These are phyloP conservation scores for Orchestes rusci DNA, from an alignment of 2,888 invertebrate species.

Conservation along the genomic window DNA sequence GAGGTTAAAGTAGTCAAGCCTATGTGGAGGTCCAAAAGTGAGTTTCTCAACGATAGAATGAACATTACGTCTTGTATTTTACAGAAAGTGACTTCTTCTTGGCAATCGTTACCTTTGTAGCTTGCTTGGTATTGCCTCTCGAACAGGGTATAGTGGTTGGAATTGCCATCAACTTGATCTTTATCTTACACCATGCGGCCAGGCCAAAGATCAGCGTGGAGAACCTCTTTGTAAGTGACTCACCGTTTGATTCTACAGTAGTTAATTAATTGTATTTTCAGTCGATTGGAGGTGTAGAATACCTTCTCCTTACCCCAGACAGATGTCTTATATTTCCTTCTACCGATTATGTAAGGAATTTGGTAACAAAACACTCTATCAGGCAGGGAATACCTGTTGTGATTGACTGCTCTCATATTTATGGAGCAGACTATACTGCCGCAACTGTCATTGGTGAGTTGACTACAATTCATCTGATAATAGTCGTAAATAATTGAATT, in stretches of 20 bases:
- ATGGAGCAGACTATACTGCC: constrained; percentile 85
- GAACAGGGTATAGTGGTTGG: constrained; percentile 84
- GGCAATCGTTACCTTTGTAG: constrained; percentile 75
- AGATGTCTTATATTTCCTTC: constrained; percentile 85
- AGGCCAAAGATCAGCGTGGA: constrained; percentile 78
- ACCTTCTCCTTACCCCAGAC: constrained; percentile 79
- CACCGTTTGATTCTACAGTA: neutral
- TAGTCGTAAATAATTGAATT: neutral
- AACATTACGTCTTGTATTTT: too few species aligned
- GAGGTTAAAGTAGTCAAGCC: constrained; percentile 79
- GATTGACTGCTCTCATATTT: constrained; percentile 80
- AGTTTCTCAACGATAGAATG: constrained; percentile 35
- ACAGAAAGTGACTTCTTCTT: constrained; percentile 82
- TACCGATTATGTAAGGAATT: constrained; percentile 78
- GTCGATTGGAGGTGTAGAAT: constrained; percentile 62
- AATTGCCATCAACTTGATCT: constrained; percentile 72
- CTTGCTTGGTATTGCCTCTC: constrained; percentile 73
- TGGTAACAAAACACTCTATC: constrained; percentile 74
- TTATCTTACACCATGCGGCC: constrained; percentile 81
- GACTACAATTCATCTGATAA: neutral
- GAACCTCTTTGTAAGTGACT: constrained; percentile 51
- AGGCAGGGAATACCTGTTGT: constrained; percentile 68
- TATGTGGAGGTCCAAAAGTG: constrained; percentile 85
- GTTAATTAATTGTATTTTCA: constrained; percentile 41
- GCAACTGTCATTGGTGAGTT: constrained; percentile 58